Base-by-base conservation (phyloP, 2,888 invertebrate genomes). In the Hirtodrosophila duncani region DNA sequence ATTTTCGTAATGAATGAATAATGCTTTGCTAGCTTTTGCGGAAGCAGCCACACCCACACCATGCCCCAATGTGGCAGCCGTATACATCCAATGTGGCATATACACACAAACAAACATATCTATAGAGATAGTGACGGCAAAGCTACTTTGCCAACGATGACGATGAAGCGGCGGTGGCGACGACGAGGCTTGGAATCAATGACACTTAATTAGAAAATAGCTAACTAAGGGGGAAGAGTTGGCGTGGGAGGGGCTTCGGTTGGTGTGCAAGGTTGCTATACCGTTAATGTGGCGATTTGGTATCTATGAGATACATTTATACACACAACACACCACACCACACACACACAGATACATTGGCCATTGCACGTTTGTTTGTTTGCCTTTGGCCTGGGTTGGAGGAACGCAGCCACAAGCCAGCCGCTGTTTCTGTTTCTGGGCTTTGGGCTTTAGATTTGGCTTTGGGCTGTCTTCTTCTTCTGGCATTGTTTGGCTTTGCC, bases 191-290 rank as follows among this genome's bases (percentile, higher is more conserved):
- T n/a, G n/a, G 52, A 68, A 79, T 78, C 75, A 75, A 78, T 81
- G 81, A 67, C 79, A 81, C 75, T 81, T 75, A 75, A 75, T 75
- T 75, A 65, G 75, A 81, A 75, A 70, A 70, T 60, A 67, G 67
- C 67, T 52, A 46, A 31, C 36, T 43, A 21, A 18, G 9, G 17
- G 13, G 36, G 9, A 9, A 17, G 23, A 10, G 24, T 8, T n/a
- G 11, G 31, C 4, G 8, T 1, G 41, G 16, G 11, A 11, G 4
- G 7, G 2, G 24, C 13, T n/a, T n/a, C 8, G 11, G 13, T n/a
- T 9, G 29, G n/a, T 11, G 10, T 8, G 14, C n/a, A n/a, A 11
- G 3, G 16, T 8, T 42, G 30, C 24, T 24, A n/a, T n/a, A n/a
- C 59, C 63, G 52, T 67, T 66, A 69, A 66, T 70, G 59, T 52